phyloP scores from a whole-genome alignment of 92 coral and sea anemone species.

The Meandrina meandrites region DNA sequence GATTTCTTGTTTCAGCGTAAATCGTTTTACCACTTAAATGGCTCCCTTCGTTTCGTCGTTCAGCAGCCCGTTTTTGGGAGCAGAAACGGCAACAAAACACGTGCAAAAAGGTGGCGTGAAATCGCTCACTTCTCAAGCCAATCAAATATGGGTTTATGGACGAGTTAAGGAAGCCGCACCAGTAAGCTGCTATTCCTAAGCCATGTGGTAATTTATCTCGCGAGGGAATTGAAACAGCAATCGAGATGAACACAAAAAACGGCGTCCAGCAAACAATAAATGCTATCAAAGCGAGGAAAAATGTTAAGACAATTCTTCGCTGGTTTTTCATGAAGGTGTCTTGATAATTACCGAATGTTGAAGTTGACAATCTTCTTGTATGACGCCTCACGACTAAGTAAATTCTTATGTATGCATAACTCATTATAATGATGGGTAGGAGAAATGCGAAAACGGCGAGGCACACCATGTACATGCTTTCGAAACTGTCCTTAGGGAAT shows the following conservation, averaged over 20 bases:
- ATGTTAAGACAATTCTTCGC: constrained; percentile 68
- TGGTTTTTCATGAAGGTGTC: constrained; percentile 45
- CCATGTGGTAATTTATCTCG: constrained; percentile 72
- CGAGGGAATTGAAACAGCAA: constrained; percentile 63
- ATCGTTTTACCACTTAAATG: not conserved
- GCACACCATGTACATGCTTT: constrained; percentile 61
- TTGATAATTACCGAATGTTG: constrained; percentile 53
- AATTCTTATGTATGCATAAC: constrained; percentile 60
- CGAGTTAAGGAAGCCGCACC: constrained; percentile 83
- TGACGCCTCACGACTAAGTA: constrained; percentile 65
- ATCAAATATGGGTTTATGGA: constrained; percentile 84
- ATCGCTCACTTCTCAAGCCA: constrained; percentile 76
- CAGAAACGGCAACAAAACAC: constrained; percentile 56
- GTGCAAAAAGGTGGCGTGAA: constrained; percentile 51
- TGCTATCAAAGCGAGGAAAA: constrained; percentile 78
- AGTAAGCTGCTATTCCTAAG: constrained; percentile 80
- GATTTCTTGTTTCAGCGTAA: not conserved
- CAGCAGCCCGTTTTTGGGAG: not conserved
- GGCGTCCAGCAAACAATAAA: constrained; percentile 86
- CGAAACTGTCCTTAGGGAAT: constrained; percentile 66
- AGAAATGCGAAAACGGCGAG: constrained; percentile 69
- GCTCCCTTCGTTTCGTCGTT: not conserved
- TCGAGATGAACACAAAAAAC: constrained; percentile 70
- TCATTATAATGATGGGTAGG: constrained; percentile 70
- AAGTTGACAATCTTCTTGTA: constrained; percentile 67